Evolutionary conservation across 1,140 invertebrate genomes (phyloP), one percentile per base, ranked within the genome.

Genomic region (Calosoma granatense): DNA sequence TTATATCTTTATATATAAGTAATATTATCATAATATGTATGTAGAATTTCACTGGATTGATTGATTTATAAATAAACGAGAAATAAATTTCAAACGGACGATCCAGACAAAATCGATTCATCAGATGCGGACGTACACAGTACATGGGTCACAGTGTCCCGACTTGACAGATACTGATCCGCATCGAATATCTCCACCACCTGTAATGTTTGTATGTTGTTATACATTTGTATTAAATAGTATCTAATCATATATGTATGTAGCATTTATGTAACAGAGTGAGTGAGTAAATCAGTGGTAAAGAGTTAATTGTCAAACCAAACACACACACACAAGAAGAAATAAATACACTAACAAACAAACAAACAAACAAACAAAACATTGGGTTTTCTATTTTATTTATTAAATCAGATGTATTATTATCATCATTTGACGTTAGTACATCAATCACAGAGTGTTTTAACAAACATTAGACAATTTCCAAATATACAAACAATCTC

Each of bases 111-210:
- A 47, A 47, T 47, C 17, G 41, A 47, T 9, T 47, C 41, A 17
- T 47, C 41, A 4, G 41, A 47, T 12, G 41, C 41, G 17, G 41
- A 47, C 3, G 41, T 47, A 47, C 41, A 47, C 4, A 47, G 41
- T 9, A 47, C 41, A 17, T 47, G 41, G 4, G 6, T 6, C 17
- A 47, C 15, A 47, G 15, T 17, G 17, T 9, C 41, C 17, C 41
- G 9, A 17, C 41, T 47, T 17, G 63, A 61, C n/a, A 71, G 57
- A 63, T 71, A 71, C 47, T 67, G 58, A 53, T 70, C 68, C 6
- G 67, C 67, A 56, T 71, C 68, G 59, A 71, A 71, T 54, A 60
- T 59, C 62, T 70, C 66, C 55, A 67, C 65, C 20, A 65, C 64
- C 70, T 70, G 57, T 39, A 65, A 66, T 56, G n/a, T n/a, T 57